These are phyloP conservation scores for Pterobdella sp. DNA, from an alignment of 2,888 invertebrate species.

Conservation along the genomic window DNA sequence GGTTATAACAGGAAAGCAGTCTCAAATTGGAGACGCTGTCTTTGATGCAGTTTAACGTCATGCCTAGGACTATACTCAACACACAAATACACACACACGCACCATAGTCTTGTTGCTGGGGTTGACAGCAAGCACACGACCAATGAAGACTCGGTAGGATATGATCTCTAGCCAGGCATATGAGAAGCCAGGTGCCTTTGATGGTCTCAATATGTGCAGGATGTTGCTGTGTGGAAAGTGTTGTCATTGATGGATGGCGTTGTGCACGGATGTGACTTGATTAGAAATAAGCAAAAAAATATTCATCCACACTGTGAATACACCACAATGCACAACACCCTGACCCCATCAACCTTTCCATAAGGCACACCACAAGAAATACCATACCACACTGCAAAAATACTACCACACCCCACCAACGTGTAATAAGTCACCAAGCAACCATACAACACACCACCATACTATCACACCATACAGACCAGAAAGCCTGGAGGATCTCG, in stretches of 20 bases:
- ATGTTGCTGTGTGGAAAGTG: conserved; percentile 60
- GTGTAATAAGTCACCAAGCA: not conserved
- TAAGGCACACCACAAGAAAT: not conserved
- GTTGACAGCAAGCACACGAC: conserved; percentile 69
- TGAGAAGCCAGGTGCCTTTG: conserved; percentile 87
- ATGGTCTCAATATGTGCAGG: conserved; percentile 81
- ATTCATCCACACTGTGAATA: not conserved
- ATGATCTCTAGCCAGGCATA: conserved; percentile 97
- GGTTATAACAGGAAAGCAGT: too few relatives aligned
- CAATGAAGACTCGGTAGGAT: conserved; percentile 90
- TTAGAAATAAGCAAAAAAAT: conserved; percentile 7
- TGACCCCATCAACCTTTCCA: not conserved
- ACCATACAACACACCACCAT: not conserved
- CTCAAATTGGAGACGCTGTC: too few relatives aligned
- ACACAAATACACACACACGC: too few relatives aligned
- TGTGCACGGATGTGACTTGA: not conserved
- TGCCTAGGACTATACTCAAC: too few relatives aligned
- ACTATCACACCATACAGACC: conserved; percentile 52
- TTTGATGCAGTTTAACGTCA: too few relatives aligned
- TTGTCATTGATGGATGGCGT: not conserved
- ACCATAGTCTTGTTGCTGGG: conserved; percentile 68
- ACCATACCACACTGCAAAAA: not conserved
- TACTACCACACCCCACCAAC: not conserved
- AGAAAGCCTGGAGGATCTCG: conserved; percentile 80
- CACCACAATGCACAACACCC: not conserved